Conservation (phyloP, 2,797 vertebrate genomes). For the Molothrus aeneus region DNA sequence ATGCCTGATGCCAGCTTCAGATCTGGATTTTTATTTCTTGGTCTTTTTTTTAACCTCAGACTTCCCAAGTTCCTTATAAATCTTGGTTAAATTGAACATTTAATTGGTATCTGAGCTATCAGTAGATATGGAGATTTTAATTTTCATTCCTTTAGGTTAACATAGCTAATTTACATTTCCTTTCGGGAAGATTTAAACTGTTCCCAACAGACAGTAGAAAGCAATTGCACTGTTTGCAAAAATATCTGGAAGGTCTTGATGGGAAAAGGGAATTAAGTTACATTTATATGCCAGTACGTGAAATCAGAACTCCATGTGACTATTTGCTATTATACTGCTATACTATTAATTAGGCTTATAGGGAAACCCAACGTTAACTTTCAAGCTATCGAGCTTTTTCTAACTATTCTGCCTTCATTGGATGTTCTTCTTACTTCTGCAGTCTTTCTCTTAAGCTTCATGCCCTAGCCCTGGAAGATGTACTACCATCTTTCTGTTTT, state of each 20-base stretch:
- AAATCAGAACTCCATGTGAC: not conserved
- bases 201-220: not conserved
- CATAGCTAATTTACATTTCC: not conserved
- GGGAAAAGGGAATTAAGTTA: not conserved
- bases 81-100: slow-evolving; percentile 8
- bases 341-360: not conserved
- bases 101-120: not conserved
- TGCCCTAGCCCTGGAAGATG: not conserved
- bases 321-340: not conserved
- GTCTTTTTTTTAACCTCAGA: slow-evolving; percentile 32
- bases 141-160: slow-evolving; percentile 31
- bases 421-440: not conserved
- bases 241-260: not conserved
- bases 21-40: slow-evolving; percentile 47
- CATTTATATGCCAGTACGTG: not conserved
- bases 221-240: not conserved
- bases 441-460: not conserved
- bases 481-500: not conserved
- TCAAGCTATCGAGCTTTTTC: not conserved
- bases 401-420: not conserved
- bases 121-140: not conserved
- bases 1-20: slow-evolving; percentile 53
- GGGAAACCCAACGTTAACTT: not conserved
- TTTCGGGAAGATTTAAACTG: slow-evolving; percentile 9
- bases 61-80: slow-evolving; percentile 8